These are phyloP conservation scores for Bufotes viridis DNA, from an alignment of 2,797 vertebrate genomes.

Conservation along the genomic window DNA sequence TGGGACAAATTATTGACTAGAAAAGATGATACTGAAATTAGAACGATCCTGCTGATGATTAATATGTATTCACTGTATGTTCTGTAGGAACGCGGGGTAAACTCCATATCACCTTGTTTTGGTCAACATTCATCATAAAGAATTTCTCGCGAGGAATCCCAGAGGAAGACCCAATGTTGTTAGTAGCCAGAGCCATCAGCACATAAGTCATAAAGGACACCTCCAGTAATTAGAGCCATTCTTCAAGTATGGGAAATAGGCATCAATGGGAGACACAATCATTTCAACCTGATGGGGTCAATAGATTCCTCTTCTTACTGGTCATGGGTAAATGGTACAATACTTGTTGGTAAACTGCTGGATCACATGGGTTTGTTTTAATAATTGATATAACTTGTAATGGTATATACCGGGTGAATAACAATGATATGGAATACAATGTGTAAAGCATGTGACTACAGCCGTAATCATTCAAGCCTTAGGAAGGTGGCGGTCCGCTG, in stretches of 20 bases:
- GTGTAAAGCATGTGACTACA: not conserved
- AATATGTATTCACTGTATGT: slow-evolving; percentile 9
- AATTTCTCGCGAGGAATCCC: slow-evolving; percentile 27
- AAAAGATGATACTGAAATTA: slow-evolving; percentile 32
- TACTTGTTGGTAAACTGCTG: not conserved
- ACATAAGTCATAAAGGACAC: slow-evolving; percentile 9
- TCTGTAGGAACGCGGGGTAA: not conserved
- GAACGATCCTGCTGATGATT: slow-evolving; percentile 38
- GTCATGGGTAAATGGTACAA: not conserved
- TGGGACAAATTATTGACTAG: slow-evolving; percentile 21
- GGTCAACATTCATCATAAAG: slow-evolving; percentile 26
- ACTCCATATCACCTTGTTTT: slow-evolving; percentile 18
- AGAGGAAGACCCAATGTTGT: slow-evolving; percentile 1
- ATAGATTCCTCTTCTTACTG: not conserved
- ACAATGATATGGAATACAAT: not conserved
- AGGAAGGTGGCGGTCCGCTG: no score
- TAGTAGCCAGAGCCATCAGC: slow-evolving; percentile 10
- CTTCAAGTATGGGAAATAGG: slow-evolving; percentile 10
- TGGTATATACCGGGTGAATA: not conserved
- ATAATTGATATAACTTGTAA: not conserved
- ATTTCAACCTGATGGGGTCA: not conserved
- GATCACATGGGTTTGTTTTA: not conserved
- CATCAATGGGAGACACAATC: not conserved
- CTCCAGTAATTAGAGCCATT: slow-evolving; percentile 20
- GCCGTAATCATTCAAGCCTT: not conserved